Conservation (phyloP, 2,888 invertebrate genomes). For the Macrophya annulata region DNA sequence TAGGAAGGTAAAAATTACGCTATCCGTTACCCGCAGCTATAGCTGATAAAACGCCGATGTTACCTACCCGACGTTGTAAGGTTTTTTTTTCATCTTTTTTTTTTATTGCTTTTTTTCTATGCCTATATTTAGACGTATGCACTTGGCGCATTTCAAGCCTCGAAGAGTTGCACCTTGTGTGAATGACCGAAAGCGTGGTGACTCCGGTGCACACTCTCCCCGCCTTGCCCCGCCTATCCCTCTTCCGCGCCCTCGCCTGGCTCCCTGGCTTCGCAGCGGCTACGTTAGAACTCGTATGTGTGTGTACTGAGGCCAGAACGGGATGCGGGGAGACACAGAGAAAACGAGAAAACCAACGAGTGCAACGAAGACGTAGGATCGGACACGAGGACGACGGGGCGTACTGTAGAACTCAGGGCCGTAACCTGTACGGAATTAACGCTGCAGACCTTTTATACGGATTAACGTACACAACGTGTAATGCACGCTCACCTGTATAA, state of each 20-base stretch:
- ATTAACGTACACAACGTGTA: not conserved
- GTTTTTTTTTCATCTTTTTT: constrained; percentile 5
- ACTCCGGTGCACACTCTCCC: constrained; percentile 50
- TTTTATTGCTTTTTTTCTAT: constrained; percentile 42
- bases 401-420: constrained; percentile 61
- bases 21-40: constrained; percentile 35
- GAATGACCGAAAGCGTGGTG: constrained; percentile 72
- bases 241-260: constrained; percentile 28
- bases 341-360: constrained; percentile 53
- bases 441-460: not conserved
- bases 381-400: constrained; percentile 66
- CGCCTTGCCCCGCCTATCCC: not conserved
- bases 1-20: constrained; percentile 26
- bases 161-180: constrained; percentile 72
- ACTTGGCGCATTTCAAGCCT: constrained; percentile 68
- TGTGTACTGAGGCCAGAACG: constrained; percentile 7
- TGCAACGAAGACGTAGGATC: constrained; percentile 61
- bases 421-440: constrained; percentile 16
- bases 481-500: no score
- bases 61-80: not conserved
- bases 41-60: constrained; percentile 38
- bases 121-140: constrained; percentile 69
- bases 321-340: constrained; percentile 39
- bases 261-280: constrained; percentile 54
- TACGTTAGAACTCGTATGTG: constrained; percentile 59